Evolutionary conservation across 2,888 invertebrate species (phyloP).

Genomic region (Nomada fucata): DNA sequence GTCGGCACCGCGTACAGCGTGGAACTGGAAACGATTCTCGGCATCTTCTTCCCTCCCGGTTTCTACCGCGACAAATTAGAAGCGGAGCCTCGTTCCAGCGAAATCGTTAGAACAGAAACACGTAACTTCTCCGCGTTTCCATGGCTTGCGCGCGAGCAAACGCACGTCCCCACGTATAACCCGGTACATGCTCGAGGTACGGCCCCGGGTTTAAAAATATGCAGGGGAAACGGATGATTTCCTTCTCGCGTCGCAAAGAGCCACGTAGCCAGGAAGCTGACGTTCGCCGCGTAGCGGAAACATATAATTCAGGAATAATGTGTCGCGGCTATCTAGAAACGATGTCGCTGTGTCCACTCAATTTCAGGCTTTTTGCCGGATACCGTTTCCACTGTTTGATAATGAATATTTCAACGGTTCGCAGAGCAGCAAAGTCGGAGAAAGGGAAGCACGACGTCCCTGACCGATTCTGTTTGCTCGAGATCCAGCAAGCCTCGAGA

Average conservation of each 20-base stretch:
- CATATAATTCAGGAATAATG: neutral
- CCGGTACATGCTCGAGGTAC: neutral
- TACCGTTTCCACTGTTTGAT: neutral
- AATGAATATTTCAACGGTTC: neutral
- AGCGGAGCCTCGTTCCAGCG: conserved; percentile 2
- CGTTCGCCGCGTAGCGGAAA: neutral
- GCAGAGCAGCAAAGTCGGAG: neutral
- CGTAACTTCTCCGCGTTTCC: conserved; percentile 18
- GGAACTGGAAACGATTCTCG: conserved; percentile 44
- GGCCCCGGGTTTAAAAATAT: neutral
- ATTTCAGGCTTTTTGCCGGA: neutral
- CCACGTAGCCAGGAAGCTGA: neutral
- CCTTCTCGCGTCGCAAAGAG: conserved; percentile 21
- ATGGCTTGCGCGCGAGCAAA: neutral
- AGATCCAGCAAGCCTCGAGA: neutral
- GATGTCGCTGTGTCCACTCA: neutral
- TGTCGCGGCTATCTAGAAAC: neutral
- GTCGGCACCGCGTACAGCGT: conserved; percentile 18
- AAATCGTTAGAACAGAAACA: conserved; percentile 15
- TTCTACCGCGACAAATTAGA: conserved; percentile 31
- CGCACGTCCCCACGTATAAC: neutral
- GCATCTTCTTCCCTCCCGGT: conserved; percentile 38
- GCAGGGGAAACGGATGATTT: neutral
- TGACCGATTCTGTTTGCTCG: conserved; percentile 2
- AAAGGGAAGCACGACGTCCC: neutral